Base-by-base conservation (phyloP, 2,888 invertebrate genomes). In the Drosophila mulleri region DNA sequence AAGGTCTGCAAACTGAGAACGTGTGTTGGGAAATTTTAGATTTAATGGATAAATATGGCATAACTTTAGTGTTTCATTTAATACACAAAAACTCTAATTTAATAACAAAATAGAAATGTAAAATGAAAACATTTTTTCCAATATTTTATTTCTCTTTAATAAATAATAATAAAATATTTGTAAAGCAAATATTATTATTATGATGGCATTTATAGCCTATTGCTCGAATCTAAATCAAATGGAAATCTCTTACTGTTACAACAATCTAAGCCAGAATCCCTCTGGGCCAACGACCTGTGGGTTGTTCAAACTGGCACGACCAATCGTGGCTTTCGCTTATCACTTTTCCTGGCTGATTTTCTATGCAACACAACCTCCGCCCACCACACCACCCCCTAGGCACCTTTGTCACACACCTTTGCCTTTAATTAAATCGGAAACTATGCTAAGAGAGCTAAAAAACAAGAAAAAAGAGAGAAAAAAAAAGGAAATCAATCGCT, bases 401-500 rank as follows among this genome's bases (percentile, higher is more conserved):
- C 29, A 5, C 35, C 45, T 35, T 47, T 62, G 61, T 50, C 7
- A 59, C 61, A 73, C 75, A 67, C 53, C 66, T 74, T 60, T 80
- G 18, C 47, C 48, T 50, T 78, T 74, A 77, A 77, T 77, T 77
- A 78, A 77, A 66, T 53, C 60, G 42, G 58, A 56, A 56, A 58
- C 45, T 37, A 29, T 41, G 60, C 47, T 57, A 23, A 23, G 32
- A 23, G 53, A 47, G 58, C 26, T n/a, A n/a, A n/a, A n/a, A n/a
- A n/a, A n/a, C n/a, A n/a, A n/a, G n/a, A n/a, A n/a, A n/a, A n/a
- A n/a, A n/a, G n/a, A n/a, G n/a, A n/a, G n/a, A n/a, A n/a, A 42
- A 56, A 44, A 56, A 87, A 12, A 41, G 3, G 1, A 16, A 56
- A 89, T 84, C 89, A 85, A 87, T 84, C 71, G 58, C 70, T 72